Evolutionary conservation across 2,113 vertebrate species (phyloP).

Genomic region (Vanacampus margaritifer): DNA sequence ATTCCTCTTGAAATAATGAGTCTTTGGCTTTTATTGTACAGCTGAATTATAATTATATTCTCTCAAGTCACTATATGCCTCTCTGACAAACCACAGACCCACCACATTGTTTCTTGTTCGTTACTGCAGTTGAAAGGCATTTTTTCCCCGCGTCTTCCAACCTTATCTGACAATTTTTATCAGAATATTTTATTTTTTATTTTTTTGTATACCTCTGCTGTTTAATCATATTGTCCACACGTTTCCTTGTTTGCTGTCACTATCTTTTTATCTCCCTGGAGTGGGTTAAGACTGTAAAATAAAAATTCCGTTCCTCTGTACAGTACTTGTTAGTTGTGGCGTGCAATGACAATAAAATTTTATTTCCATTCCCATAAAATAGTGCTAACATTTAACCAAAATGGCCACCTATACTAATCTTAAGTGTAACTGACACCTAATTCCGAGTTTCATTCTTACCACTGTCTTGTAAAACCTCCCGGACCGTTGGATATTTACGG

Average conservation of each 20-base stretch:
- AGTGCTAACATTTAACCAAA: not conserved
- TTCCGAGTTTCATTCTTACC: not conserved
- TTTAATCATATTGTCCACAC: not conserved
- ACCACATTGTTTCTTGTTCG: conserved; percentile 9
- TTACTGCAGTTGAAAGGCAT: not conserved
- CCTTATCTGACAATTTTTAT: conserved; percentile 9
- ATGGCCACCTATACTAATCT: not conserved
- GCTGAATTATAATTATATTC: not conserved
- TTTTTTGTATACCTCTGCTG: not conserved
- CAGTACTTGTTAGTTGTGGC: too few relatives aligned
- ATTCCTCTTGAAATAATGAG: conserved; percentile 25
- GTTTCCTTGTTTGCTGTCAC: too few relatives aligned
- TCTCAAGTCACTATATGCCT: conserved; percentile 5
- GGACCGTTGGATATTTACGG: not conserved
- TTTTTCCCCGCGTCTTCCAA: not conserved
- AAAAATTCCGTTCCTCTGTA: too few relatives aligned
- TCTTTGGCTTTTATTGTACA: conserved; percentile 4
- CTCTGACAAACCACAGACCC: conserved; percentile 15
- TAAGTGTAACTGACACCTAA: not conserved
- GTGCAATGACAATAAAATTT: too few relatives aligned
- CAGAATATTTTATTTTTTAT: not conserved
- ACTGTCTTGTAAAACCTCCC: not conserved
- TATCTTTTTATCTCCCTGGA: too few relatives aligned
- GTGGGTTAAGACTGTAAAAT: not conserved
- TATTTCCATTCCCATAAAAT: not conserved